phyloP scores from a whole-genome alignment of 2,113 vertebrate genomes.

The Parus major region DNA sequence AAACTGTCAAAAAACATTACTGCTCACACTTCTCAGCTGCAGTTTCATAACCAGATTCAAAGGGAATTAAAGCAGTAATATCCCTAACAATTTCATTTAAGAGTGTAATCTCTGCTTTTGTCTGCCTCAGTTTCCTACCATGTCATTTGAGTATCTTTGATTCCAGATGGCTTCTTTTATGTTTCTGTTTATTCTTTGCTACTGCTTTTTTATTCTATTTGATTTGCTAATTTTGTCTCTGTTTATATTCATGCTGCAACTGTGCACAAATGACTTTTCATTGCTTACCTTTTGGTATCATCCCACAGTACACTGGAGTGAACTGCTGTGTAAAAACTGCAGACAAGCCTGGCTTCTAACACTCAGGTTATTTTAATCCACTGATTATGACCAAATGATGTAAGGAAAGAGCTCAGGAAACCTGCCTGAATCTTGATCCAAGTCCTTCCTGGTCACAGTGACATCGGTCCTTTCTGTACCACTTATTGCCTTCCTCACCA shows the following conservation, averaged over 20 bases:
- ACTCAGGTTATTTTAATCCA: not conserved
- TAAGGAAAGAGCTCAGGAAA: not conserved
- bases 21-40: slow-evolving; percentile 17
- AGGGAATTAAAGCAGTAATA: slow-evolving; percentile 48
- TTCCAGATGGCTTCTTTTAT: slow-evolving; percentile 56
- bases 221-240: slow-evolving; percentile 57
- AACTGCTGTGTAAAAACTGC: not conserved
- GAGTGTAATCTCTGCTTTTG: slow-evolving; percentile 33
- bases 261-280: slow-evolving; percentile 40
- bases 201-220: slow-evolving; percentile 54
- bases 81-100: slow-evolving; percentile 25
- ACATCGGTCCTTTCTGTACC: not conserved
- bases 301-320: not conserved
- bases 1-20: slow-evolving; percentile 44
- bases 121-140: slow-evolving; percentile 64
- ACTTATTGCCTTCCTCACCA: not conserved
- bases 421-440: not conserved
- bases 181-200: slow-evolving; percentile 40
- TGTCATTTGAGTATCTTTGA: slow-evolving; percentile 48
- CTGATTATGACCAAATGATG: not conserved
- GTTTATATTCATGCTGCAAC: slow-evolving; percentile 30
- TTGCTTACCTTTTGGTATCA: slow-evolving; percentile 32
- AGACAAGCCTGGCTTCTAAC: not conserved
- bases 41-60: slow-evolving; percentile 47
- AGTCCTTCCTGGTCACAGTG: not conserved